Percentiles rank a stretch among this genome's conserved stretches.
Evolutionary conservation across 92 coral and sea anemone species (phyloP).

Genomic region (Diadumene lineata): DNA sequence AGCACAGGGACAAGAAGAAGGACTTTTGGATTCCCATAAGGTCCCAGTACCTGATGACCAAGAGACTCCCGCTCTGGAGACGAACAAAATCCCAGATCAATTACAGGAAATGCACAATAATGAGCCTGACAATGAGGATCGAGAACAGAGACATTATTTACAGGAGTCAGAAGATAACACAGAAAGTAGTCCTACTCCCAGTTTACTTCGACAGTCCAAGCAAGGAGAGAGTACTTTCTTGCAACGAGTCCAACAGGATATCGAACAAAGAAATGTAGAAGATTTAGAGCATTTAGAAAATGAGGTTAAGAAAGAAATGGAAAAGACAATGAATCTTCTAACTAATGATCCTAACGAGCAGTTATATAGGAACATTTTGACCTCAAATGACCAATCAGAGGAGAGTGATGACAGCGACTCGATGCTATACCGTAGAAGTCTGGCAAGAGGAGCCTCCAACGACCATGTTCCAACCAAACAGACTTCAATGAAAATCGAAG

Average conservation of each 20-base stretch:
- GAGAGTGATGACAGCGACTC: not conserved
- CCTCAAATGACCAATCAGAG: not conserved
- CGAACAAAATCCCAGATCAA: no score
- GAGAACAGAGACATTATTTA: not conserved
- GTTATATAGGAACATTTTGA: slow-evolving; percentile 1
- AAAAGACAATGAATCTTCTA: slow-evolving; percentile 17
- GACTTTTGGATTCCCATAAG: not conserved
- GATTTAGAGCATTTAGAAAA: slow-evolving; percentile 62
- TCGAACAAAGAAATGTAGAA: slow-evolving; percentile 54
- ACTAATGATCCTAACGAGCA: slow-evolving; percentile 15
- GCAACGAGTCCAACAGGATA: slow-evolving; percentile 66
- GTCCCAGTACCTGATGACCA: not conserved
- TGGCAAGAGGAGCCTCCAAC: not conserved
- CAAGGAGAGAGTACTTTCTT: slow-evolving; percentile 26
- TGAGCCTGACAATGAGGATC: not conserved
- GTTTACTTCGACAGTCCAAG: not conserved
- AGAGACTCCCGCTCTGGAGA: no score
- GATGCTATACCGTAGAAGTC: slow-evolving; percentile 5
- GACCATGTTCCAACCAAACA: not conserved
- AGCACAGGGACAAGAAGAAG: not conserved
- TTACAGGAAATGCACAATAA: not conserved
- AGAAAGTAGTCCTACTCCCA: no score
- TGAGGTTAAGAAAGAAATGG: slow-evolving; percentile 37
- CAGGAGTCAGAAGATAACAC: not conserved
- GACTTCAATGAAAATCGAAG: not conserved